Percentiles rank a stretch among this genome's conserved stretches.
Conservation (phyloP, 2,113 vertebrate genomes). For the Otis tarda region DNA sequence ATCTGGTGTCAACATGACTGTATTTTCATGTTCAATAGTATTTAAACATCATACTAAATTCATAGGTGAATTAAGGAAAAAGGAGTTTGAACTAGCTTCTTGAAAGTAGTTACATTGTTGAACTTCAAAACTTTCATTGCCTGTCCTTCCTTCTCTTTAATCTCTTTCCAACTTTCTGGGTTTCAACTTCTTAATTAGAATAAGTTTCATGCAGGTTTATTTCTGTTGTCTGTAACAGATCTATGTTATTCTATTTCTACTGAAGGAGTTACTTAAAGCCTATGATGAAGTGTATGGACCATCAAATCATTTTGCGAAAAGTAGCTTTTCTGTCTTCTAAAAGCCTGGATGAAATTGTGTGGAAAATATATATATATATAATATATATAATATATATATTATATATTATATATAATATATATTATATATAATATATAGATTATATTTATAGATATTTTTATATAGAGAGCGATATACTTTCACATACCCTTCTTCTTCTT, state of each 20-base stretch:
- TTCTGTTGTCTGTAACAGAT: not conserved
- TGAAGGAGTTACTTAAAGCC: not conserved
- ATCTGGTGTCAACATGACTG: not conserved
- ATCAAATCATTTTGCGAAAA: not conserved
- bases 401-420: too few species aligned
- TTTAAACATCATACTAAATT: not conserved
- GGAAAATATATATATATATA: not conserved
- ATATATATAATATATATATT: too few species aligned
- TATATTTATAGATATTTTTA: too few species aligned
- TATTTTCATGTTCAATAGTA: not conserved
- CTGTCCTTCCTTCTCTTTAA: not conserved
- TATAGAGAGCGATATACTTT: too few species aligned
- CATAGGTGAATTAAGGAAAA: not conserved
- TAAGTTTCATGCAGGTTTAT: not conserved
- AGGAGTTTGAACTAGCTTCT: not conserved
- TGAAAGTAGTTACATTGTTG: accelerated
- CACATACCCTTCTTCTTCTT: too few species aligned
- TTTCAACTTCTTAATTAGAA: not conserved
- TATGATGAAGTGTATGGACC: not conserved
- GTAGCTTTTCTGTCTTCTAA: not conserved
- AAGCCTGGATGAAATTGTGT: not conserved
- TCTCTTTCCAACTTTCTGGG: not conserved
- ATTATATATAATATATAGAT: too few species aligned
- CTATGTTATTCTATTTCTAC: not conserved
- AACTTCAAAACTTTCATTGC: not conserved